Evolutionary conservation across 37 sponge, comb jelly and placozoan species (phyloP).

Genomic region (Crambe crambe): DNA sequence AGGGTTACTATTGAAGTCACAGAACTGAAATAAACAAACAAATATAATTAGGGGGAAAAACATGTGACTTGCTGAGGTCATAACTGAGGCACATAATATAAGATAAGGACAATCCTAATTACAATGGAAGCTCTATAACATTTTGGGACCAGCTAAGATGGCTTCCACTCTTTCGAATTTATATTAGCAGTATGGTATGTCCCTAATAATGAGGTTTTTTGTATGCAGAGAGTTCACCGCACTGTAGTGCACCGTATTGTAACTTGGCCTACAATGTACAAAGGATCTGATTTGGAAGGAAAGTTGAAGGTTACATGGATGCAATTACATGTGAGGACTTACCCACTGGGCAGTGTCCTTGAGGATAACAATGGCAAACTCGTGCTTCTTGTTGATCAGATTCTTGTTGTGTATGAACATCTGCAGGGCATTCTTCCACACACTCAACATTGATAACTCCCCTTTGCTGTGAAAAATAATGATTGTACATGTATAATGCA

Average conservation of each 20-base stretch:
- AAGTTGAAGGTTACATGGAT: too few relatives aligned
- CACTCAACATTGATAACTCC: constrained; percentile 33
- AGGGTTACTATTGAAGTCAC: constrained; percentile 58
- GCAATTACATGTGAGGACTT: not conserved
- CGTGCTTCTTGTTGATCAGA: constrained; percentile 58
- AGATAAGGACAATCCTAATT: too few relatives aligned
- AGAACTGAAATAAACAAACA: constrained; percentile 34
- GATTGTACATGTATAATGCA: not conserved
- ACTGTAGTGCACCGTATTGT: too few relatives aligned
- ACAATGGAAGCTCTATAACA: too few relatives aligned
- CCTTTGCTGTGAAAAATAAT: constrained; percentile 19
- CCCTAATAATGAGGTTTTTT: not conserved
- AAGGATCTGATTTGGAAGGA: too few relatives aligned
- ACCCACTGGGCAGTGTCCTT: constrained; percentile 55
- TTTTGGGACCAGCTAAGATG: too few relatives aligned
- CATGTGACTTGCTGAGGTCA: not conserved
- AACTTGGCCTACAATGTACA: too few relatives aligned
- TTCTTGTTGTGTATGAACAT: constrained; percentile 76
- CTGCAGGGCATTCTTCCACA: constrained; percentile 73
- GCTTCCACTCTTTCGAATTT: too few relatives aligned
- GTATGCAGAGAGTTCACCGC: too few relatives aligned
- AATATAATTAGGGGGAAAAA: not conserved
- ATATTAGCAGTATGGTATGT: not conserved
- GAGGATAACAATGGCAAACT: constrained; percentile 74
- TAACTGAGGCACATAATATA: not conserved